Conservation (phyloP, 2,113 vertebrate species). For the Syngnathoides biaculeatus region DNA sequence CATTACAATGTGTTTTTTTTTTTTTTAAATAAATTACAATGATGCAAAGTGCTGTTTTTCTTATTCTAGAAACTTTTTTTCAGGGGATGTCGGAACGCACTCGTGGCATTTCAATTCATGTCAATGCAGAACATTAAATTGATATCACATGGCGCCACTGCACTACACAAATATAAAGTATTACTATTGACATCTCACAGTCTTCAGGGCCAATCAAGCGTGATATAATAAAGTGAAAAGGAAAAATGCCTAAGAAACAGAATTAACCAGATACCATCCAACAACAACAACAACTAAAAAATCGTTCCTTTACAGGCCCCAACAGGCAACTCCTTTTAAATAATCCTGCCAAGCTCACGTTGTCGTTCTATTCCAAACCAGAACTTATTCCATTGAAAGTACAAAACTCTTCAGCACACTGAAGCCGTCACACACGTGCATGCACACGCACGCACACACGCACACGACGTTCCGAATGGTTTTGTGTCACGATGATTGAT, state of each 20-base stretch:
- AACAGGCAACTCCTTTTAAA: conserved; percentile 30
- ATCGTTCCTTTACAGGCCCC: conserved; percentile 19
- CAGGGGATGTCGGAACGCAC: too few species aligned
- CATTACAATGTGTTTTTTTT: background rate
- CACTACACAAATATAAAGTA: background rate
- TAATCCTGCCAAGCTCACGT: conserved; percentile 33
- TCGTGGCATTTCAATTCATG: background rate
- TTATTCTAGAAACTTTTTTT: background rate
- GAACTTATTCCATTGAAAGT: conserved; percentile 33
- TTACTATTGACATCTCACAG: background rate
- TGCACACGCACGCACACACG: background rate
- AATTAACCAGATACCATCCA: conserved; percentile 16
- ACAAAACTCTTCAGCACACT: conserved; percentile 41
- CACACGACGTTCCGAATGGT: conserved; percentile 40
- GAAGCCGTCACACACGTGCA: conserved; percentile 37
- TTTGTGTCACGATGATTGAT: conserved; percentile 59
- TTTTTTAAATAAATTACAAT: background rate
- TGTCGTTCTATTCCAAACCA: conserved; percentile 41
- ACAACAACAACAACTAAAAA: too few species aligned
- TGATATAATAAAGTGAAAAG: background rate
- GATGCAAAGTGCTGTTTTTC: too few species aligned
- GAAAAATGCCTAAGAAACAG: background rate
- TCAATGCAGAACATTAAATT: background rate
- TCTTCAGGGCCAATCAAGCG: background rate
- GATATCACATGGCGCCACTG: background rate